Evolutionary conservation across 2,888 invertebrate genomes (phyloP).

Genomic region (Heliconius sara): DNA sequence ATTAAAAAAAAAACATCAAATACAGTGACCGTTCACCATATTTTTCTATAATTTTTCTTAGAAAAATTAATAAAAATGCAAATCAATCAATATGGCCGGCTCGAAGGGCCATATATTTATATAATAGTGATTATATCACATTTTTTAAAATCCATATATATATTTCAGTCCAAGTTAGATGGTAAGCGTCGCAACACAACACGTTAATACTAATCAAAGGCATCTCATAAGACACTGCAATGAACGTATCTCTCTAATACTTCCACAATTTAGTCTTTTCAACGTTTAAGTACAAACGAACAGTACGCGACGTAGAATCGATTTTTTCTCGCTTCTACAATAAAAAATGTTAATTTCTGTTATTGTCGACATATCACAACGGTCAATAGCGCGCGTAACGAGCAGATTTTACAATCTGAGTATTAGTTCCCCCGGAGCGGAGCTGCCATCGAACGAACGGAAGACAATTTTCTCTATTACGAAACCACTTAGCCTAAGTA

Average conservation of each 20-base stretch:
- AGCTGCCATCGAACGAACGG: constrained; percentile 67
- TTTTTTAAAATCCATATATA: neutral
- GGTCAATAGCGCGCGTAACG: constrained; percentile 49
- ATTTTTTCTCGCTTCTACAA: neutral
- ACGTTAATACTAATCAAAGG: constrained; percentile 75
- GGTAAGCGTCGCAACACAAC: constrained; percentile 55
- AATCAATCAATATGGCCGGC: neutral
- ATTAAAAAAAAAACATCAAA: neutral
- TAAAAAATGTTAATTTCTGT: constrained; percentile 52
- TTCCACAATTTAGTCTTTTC: constrained; percentile 70
- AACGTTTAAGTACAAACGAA: constrained; percentile 73
- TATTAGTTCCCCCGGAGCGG: constrained; percentile 48
- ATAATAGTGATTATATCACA: constrained; percentile 20
- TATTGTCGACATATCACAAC: constrained; percentile 79
- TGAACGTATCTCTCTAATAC: constrained; percentile 62
- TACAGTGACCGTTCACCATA: constrained; percentile 3
- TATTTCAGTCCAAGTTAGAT: constrained; percentile 10
- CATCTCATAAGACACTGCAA: constrained; percentile 62
- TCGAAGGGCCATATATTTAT: constrained; percentile 18
- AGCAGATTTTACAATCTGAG: constrained; percentile 31
- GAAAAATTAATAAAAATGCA: constrained; percentile 16
- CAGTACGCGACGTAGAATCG: constrained; percentile 35
- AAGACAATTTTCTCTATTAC: constrained; percentile 63
- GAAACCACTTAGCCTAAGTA: constrained; percentile 43
- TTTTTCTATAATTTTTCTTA: constrained; percentile 16